Evolutionary conservation across 1,140 invertebrate genomes (phyloP).

Genomic region (Polyergus mexicanus): DNA sequence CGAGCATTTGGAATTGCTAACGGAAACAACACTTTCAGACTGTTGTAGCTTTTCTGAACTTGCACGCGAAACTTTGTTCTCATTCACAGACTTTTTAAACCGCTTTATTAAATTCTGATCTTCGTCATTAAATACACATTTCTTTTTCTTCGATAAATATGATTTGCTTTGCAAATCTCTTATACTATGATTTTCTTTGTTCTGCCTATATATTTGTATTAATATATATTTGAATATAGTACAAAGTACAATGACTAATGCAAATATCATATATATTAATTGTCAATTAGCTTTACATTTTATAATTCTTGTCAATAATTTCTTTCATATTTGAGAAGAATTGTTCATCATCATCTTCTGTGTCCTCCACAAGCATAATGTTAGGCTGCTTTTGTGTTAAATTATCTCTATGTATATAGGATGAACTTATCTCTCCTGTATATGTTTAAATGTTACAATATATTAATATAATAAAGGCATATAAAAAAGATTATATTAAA

Average conservation of each 20-base stretch:
- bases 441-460: neutral
- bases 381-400: constrained; percentile 21
- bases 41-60: neutral
- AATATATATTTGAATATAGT: neutral
- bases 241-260: neutral
- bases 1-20: neutral
- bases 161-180: neutral
- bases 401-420: constrained; percentile 46
- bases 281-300: constrained; percentile 34
- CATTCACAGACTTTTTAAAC: constrained; percentile 59
- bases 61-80: constrained; percentile 4
- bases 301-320: constrained; percentile 45
- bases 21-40: neutral
- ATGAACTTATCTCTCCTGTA: constrained; percentile 66
- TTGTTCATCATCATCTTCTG: constrained; percentile 60
- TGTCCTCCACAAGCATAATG: neutral
- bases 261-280: neutral
- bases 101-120: constrained; percentile 65
- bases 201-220: constrained; percentile 31
- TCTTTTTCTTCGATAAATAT: constrained; percentile 25
- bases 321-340: constrained; percentile 60
- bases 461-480: constrained; percentile 1
- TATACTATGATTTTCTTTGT: constrained; percentile 41
- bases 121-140: constrained; percentile 45
- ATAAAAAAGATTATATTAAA: neutral